A percentile compares a stretch with the other conserved stretches of the same genome.
Evolutionary conservation across 2,113 vertebrate species (phyloP).

Genomic region (Silurus asotus): DNA sequence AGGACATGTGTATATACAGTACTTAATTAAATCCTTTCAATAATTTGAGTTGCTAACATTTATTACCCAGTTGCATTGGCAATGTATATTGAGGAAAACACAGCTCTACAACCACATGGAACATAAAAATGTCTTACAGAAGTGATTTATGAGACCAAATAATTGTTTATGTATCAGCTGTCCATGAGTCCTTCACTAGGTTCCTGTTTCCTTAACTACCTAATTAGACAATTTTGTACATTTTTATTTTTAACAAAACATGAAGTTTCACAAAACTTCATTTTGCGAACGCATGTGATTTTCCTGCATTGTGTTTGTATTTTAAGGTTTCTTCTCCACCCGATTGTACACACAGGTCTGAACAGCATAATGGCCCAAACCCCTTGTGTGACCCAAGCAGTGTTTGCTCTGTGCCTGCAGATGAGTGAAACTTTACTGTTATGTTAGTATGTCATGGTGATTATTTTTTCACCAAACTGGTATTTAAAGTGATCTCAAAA

Average conservation of each 20-base stretch:
- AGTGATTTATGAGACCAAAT: not conserved
- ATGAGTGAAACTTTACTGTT: not conserved
- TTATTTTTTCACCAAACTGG: not conserved
- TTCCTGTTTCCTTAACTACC: not conserved
- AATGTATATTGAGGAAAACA: not conserved
- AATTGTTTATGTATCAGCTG: not conserved
- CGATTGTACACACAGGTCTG: constrained; percentile 2
- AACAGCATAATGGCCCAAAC: not conserved
- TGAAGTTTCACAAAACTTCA: no score
- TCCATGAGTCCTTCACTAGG: not conserved
- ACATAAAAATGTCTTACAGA: not conserved
- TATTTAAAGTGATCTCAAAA: not conserved
- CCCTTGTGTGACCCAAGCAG: not conserved
- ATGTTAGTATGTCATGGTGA: constrained; percentile 11
- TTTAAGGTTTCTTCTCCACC: not conserved
- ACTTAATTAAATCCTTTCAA: not conserved
- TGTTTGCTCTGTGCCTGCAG: not conserved
- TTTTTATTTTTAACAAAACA: not conserved
- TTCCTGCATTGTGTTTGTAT: not conserved
- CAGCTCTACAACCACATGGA: not conserved
- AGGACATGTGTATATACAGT: not conserved
- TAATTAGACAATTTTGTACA: not conserved
- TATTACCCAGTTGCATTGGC: not conserved
- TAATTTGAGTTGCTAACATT: not conserved
- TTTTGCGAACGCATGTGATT: not conserved